phyloP scores from a whole-genome alignment of 64 coral and sea anemone species.

The Montipora sp. region DNA sequence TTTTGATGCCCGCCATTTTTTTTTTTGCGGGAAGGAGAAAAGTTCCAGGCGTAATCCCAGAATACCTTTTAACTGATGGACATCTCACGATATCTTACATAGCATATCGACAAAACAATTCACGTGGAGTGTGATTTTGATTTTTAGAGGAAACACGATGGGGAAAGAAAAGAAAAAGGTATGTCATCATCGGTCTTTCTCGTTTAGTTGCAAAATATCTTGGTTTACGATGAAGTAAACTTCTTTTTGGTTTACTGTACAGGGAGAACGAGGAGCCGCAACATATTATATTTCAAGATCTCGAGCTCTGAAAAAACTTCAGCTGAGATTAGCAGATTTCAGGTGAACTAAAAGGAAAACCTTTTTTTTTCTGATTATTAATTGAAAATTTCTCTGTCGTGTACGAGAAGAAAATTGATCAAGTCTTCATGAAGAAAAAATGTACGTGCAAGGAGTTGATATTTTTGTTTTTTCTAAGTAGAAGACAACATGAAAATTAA shows the following conservation, averaged over 20 bases:
- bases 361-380: too few relatives aligned
- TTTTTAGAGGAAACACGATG: conserved; percentile 9
- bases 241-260: background rate
- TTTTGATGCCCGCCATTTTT: conserved; percentile 73
- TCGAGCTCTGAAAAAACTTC: conserved; percentile 93
- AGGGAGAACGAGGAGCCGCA: conserved; percentile 93
- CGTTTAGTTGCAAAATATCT: background rate
- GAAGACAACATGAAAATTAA: too few relatives aligned
- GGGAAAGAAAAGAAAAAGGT: conserved; percentile 83
- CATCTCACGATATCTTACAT: background rate
- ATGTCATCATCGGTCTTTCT: background rate
- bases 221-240: background rate
- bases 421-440: too few relatives aligned
- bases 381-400: too few relatives aligned
- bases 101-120: background rate
- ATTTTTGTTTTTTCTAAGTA: too few relatives aligned
- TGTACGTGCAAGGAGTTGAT: too few relatives aligned
- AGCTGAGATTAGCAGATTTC: conserved; percentile 95
- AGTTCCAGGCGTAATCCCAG: conserved; percentile 61
- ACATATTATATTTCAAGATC: conserved; percentile 87
- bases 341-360: conserved; percentile 49
- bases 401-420: too few relatives aligned
- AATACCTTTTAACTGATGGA: conserved; percentile 12
- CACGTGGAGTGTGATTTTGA: conserved; percentile 18
- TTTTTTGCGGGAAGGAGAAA: background rate